These are phyloP conservation scores for Steinernema hermaphroditum DNA, from an alignment of 2,888 invertebrate genomes.

Conservation along the genomic window DNA sequence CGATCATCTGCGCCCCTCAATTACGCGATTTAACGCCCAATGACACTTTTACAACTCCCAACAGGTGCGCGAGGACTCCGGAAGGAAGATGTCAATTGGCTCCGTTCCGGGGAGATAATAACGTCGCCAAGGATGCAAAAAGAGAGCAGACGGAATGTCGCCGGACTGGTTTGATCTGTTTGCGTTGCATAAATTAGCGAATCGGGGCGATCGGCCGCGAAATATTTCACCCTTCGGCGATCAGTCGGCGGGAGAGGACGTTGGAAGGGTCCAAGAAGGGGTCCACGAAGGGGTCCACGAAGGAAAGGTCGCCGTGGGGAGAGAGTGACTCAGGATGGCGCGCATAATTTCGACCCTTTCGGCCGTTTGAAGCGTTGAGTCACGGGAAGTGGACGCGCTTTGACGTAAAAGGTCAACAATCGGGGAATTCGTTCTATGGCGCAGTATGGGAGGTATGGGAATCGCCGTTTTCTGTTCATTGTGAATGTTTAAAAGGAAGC, in stretches of 20 bases:
- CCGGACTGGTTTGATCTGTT: background rate
- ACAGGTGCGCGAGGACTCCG: conserved; percentile 22
- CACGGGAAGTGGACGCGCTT: background rate
- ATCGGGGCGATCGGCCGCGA: background rate
- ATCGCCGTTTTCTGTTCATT: too few species aligned
- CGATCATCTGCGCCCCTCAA: conserved; percentile 2
- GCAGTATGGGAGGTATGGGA: too few species aligned
- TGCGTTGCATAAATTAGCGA: background rate
- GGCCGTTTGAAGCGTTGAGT: too few species aligned
- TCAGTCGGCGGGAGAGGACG: background rate
- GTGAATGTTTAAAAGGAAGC: too few species aligned
- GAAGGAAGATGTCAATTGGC: conserved; percentile 10
- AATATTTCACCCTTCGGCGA: background rate
- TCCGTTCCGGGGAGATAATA: background rate
- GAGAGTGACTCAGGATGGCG: too few species aligned
- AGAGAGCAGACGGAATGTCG: background rate
- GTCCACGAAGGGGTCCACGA: too few species aligned
- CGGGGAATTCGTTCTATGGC: background rate
- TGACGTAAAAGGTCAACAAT: background rate
- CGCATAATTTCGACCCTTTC: too few species aligned
- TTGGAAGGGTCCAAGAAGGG: too few species aligned
- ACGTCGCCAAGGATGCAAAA: background rate
- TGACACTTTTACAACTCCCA: conserved; percentile 12
- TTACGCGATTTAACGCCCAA: conserved; percentile 13
- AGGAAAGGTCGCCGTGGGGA: too few species aligned